Evolutionary conservation across 2,888 invertebrate species (phyloP), one percentile per base, ranked within the genome.

Genomic region (Balanococcus diminutus): DNA sequence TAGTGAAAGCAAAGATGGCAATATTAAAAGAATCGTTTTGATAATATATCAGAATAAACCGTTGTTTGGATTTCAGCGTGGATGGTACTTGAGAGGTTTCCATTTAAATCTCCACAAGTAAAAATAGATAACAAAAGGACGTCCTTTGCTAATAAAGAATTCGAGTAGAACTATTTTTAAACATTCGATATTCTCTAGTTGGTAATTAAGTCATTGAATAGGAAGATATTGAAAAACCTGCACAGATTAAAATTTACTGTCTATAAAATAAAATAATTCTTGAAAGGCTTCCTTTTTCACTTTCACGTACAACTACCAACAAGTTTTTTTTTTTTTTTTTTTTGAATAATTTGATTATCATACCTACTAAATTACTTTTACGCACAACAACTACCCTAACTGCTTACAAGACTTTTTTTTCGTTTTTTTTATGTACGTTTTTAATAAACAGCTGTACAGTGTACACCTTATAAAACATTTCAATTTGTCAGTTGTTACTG

Each of bases 111-210:
- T 67, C 11, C 28, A 3, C 14, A 25, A 67, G 61, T 28, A 67
- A 67, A 67, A 67, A 67, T 67, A 67, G 61, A 67, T 67, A 67
- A 67, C 61, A 67, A 67, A n/a, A 67, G 25, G 61, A 25, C 61
- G 28, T 25, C 28, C 25, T 67, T 67, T 67, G 25, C 14, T 28
- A 67, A 67, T 67, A 67, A 25, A 67, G 61, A 67, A 25, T 28
- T 1, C 22, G 61, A 67, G 11, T 22, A 8, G 11, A 4, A 28
- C 25, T 67, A 67, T 67, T 67, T 67, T 28, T 67, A 67, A 25
- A 25, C 28, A 56, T 67, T 67, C 14, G 11, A 67, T 67, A 67
- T 67, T 67, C 61, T 67, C 61, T 67, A 4, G 61, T 28, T 28
- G 28, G 28, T 67, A 67, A 67, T 67, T 67, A 67, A 67, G 25